Base-by-base conservation (phyloP, 2,113 vertebrate genomes). In the Vimba vimba region DNA sequence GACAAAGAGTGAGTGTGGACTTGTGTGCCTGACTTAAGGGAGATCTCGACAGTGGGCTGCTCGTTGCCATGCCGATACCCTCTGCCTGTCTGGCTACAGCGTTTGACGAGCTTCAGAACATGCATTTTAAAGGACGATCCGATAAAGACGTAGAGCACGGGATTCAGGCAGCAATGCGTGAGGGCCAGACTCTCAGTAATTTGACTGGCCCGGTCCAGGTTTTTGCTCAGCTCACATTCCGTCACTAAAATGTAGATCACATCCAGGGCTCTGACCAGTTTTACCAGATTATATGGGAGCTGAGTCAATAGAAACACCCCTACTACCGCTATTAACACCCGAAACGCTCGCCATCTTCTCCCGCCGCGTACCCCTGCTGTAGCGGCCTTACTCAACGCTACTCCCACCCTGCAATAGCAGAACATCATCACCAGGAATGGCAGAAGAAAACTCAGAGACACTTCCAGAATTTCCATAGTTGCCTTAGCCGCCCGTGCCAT, bases 111-210 rank as follows among this genome's bases (percentile, higher is more conserved):
- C 92, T 94, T 97, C 78, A 93, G 87, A 84, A 98, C 25, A 2
- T 95, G 94, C 89, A 89, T 95, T 93, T 94, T 96, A 88, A 99
- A 97, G 52, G 97, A 97, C 0, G 95, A 93, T 0, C 97, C 97
- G 86, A 97, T 90, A 2, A 97, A 97, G 80, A 94, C 85, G 0
- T 99, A 98, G 1, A 99, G 94, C 87, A 99, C 80, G 0, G 97
- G 97, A 91, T 99, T 99, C 82, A 99, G 94, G 91, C 97, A 98
- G 90, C 96, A 94, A 88, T 99, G 97, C 23, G 94, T 96, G 59
- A 98, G 91, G 2, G 98, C 98, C 0, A 99, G 89, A 87, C 95
- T 96, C 91, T 96, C 96, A 0, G 96, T 97, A 90, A 99, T 89
- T 85, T 97, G 97, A 59, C 94, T 94, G 0, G 94, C 96, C 2